Conservation (phyloP, 1,140 invertebrate genomes). For the Drosophila varians region DNA sequence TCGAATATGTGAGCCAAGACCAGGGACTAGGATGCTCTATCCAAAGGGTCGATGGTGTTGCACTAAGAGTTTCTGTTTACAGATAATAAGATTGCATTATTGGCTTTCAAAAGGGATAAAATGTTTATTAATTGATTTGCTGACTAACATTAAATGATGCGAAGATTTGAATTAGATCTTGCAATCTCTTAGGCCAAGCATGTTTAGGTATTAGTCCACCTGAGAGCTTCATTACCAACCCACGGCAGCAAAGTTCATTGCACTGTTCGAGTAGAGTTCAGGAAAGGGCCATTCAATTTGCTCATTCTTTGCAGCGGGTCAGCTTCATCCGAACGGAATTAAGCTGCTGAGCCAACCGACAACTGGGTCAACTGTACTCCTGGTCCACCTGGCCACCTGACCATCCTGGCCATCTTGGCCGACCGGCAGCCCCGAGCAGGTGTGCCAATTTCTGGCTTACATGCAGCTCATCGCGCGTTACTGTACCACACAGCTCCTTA, state of each 20-base stretch:
- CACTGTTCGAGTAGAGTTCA: slow-evolving; percentile 59
- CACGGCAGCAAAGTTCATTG: slow-evolving; percentile 47
- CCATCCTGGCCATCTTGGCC: slow-evolving; percentile 7
- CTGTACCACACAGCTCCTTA: slow-evolving; percentile 9
- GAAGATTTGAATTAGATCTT: too few species aligned
- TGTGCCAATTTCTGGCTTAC: slow-evolving; percentile 53
- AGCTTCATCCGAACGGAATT: slow-evolving; percentile 27
- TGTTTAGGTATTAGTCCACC: not conserved
- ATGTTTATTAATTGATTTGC: not conserved
- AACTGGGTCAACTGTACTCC: slow-evolving; percentile 74
- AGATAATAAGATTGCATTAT: too few species aligned
- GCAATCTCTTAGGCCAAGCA: too few species aligned
- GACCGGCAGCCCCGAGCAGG: slow-evolving; percentile 42
- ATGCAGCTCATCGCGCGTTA: slow-evolving; percentile 30
- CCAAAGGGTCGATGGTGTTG: not conserved
- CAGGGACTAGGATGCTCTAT: slow-evolving; percentile 2
- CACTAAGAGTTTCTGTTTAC: not conserved
- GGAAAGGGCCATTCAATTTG: slow-evolving; percentile 64
- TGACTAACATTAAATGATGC: not conserved
- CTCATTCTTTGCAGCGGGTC: slow-evolving; percentile 40
- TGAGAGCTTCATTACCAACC: slow-evolving; percentile 2
- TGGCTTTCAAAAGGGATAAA: too few species aligned
- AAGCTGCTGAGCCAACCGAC: slow-evolving; percentile 6
- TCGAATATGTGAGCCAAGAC: slow-evolving; percentile 6
- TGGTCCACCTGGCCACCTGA: slow-evolving; percentile 8